phyloP scores from a whole-genome alignment of 1,140 invertebrate genomes.

The Andrena cerasifolii region DNA sequence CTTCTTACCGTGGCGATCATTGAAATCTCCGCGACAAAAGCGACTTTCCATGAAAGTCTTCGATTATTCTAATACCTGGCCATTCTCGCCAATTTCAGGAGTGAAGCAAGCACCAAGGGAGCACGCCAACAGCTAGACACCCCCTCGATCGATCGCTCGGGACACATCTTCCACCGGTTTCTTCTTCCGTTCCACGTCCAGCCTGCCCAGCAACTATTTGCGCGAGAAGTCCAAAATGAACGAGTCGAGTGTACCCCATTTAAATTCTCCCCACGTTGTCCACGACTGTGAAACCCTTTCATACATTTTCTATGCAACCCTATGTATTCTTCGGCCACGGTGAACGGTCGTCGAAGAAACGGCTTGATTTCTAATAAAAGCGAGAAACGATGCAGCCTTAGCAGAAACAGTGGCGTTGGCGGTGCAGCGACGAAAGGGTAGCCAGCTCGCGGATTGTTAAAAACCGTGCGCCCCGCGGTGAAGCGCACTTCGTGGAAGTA shows the following conservation, averaged over 20 bases:
- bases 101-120: conserved; percentile 40
- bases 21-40: conserved; percentile 52
- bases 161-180: background rate
- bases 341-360: background rate
- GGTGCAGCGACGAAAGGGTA: no score
- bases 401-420: no score
- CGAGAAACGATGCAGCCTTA: background rate
- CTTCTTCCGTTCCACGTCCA: background rate
- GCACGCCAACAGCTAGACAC: conserved; percentile 16
- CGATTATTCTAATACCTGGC: background rate
- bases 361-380: conserved; percentile 15
- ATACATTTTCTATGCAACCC: background rate
- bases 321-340: background rate
- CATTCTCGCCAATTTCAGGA: conserved; percentile 50
- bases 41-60: background rate
- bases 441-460: no score
- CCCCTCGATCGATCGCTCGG: conserved; percentile 9
- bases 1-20: conserved; percentile 35
- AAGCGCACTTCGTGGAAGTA: background rate
- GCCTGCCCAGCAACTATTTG: background rate
- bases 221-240: conserved; percentile 18
- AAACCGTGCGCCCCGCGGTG: no score
- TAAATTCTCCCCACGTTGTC: background rate
- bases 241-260: background rate
- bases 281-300: background rate